Evolutionary conservation across 2,888 invertebrate species (phyloP).

Genomic region (Hirtodrosophila histrioides): DNA sequence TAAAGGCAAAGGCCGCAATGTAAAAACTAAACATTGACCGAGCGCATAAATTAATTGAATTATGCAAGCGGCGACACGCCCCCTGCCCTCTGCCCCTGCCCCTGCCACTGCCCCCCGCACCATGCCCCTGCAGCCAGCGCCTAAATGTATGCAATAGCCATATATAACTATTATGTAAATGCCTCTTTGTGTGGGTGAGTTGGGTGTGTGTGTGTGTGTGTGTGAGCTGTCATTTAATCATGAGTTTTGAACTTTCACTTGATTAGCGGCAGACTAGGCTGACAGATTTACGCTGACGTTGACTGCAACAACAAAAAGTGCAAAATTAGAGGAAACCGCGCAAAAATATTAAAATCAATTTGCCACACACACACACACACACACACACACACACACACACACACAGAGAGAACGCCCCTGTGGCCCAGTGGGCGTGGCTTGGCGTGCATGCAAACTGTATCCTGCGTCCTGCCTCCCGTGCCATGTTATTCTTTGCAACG

Average conservation of each 20-base stretch:
- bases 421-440: conserved; percentile 13
- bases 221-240: conserved; percentile 56
- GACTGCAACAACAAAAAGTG: conserved; percentile 9
- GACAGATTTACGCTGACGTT: conserved; percentile 51
- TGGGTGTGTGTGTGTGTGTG: conserved; percentile 18
- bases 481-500: conserved; percentile 5
- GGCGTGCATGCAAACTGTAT: background rate
- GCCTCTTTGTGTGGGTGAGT: conserved; percentile 14
- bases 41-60: conserved; percentile 79
- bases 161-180: conserved; percentile 62
- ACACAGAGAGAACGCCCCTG: background rate
- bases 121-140: background rate
- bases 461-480: background rate
- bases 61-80: conserved; percentile 56
- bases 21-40: conserved; percentile 74
- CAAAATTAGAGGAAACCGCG: conserved; percentile 23
- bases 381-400: background rate
- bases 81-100: background rate
- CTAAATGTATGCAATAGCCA: conserved; percentile 22
- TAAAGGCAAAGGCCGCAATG: conserved; percentile 48
- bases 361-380: conserved; percentile 11
- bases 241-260: conserved; percentile 68
- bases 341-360: conserved; percentile 65
- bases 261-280: conserved; percentile 61
- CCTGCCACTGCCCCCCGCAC: background rate